A percentile compares a stretch with the other conserved stretches of the same genome.
phyloP scores from a whole-genome alignment of 2,113 vertebrate genomes.

The Lipophrys pholis region DNA sequence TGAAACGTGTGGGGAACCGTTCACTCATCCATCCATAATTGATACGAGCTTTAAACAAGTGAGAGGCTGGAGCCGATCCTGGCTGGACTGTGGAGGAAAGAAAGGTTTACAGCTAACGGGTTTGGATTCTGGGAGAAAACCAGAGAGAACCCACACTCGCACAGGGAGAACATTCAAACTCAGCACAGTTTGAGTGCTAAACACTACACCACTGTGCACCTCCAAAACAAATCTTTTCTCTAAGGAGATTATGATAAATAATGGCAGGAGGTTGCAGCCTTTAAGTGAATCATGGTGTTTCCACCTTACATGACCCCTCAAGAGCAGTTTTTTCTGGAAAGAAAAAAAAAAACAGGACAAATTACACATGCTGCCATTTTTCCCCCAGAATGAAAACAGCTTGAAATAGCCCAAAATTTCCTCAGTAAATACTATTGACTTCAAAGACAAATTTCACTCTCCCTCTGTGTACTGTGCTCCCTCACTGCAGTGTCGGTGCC shows the following conservation, averaged over 20 bases:
- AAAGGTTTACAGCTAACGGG: no score
- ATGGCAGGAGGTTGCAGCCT: neutral
- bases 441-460: slow-evolving; percentile 74
- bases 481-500: slow-evolving; percentile 58
- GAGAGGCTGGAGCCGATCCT: no score
- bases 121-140: neutral
- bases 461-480: slow-evolving; percentile 60
- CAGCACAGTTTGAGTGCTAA: no score
- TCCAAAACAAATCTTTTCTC: no score
- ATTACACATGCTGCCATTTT: slow-evolving; percentile 37
- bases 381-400: slow-evolving; percentile 36
- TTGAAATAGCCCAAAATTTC: slow-evolving; percentile 68
- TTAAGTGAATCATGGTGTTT: neutral
- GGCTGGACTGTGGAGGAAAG: no score
- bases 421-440: slow-evolving; percentile 71
- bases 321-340: slow-evolving; percentile 11
- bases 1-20: neutral
- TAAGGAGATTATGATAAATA: no score
- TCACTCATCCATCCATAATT: neutral
- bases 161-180: no score
- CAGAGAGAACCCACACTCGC: no score
- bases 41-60: no score
- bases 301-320: neutral
- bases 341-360: no score
- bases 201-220: no score